phyloP scores from a whole-genome alignment of 2,113 vertebrate species.

The Seriola aureovittata region DNA sequence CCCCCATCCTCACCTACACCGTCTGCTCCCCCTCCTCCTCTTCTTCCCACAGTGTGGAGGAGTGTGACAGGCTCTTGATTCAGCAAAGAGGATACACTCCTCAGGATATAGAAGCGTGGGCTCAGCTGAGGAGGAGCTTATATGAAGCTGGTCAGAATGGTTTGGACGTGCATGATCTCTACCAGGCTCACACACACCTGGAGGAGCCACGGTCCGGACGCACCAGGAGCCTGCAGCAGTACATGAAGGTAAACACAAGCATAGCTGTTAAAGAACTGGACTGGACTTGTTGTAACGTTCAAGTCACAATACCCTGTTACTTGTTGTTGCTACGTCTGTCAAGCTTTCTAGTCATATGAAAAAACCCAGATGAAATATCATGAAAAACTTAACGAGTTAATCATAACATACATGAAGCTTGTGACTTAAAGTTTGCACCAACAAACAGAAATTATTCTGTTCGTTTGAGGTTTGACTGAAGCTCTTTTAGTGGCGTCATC shows the following conservation, averaged over 20 bases:
- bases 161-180: constrained; percentile 81
- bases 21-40: constrained; percentile 75
- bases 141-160: constrained; percentile 84
- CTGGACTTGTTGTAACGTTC: too few species aligned
- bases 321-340: too few species aligned
- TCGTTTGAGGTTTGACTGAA: too few species aligned
- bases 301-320: too few species aligned
- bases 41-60: constrained; percentile 64
- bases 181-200: constrained; percentile 74
- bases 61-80: constrained; percentile 66
- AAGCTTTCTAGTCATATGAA: too few species aligned
- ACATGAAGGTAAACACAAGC: constrained; percentile 69
- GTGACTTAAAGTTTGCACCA: too few species aligned
- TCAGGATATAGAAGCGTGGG: constrained; percentile 76
- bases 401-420: too few species aligned
- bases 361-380: too few species aligned
- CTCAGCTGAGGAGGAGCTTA: constrained; percentile 83
- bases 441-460: too few species aligned
- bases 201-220: constrained; percentile 65
- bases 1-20: constrained; percentile 84
- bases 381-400: too few species aligned
- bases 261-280: too few species aligned
- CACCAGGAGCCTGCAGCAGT: constrained; percentile 76
- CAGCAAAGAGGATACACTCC: constrained; percentile 77
- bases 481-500: too few species aligned